Evolutionary conservation across 1,140 invertebrate species (phyloP).

Genomic region (Diuraphis noxia): DNA sequence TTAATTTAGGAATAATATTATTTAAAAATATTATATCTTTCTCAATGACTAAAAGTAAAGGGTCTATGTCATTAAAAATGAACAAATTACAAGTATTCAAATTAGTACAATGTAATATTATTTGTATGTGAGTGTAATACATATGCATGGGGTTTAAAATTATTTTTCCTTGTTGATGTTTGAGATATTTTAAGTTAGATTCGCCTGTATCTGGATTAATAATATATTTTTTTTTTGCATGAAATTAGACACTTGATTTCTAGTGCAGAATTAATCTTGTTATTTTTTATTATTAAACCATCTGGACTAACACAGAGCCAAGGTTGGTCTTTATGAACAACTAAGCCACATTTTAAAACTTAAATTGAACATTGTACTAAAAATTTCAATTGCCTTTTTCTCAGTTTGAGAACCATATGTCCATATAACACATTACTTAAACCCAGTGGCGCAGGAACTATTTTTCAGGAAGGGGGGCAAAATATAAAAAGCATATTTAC

Average conservation of each 20-base stretch:
- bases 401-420: too few relatives aligned
- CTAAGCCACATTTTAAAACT: too few relatives aligned
- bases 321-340: not conserved
- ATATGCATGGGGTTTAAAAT: not conserved
- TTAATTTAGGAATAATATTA: not conserved
- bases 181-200: constrained; percentile 5
- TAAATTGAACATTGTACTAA: too few relatives aligned
- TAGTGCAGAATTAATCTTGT: not conserved
- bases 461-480: too few relatives aligned
- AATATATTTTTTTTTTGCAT: too few relatives aligned
- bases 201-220: not conserved
- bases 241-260: not conserved
- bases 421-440: too few relatives aligned
- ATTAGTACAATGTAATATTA: not conserved
- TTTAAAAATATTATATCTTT: not conserved
- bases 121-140: constrained; percentile 5
- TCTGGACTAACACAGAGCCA: not conserved
- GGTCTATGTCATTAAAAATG: constrained; percentile 1
- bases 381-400: too few relatives aligned
- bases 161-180: not conserved
- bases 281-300: not conserved
- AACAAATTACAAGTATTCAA: not conserved
- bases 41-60: not conserved
- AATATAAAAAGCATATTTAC: too few relatives aligned
- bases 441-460: too few relatives aligned